phyloP scores from a whole-genome alignment of 2,797 vertebrate species.

The Gymnoscopelus braueri region DNA sequence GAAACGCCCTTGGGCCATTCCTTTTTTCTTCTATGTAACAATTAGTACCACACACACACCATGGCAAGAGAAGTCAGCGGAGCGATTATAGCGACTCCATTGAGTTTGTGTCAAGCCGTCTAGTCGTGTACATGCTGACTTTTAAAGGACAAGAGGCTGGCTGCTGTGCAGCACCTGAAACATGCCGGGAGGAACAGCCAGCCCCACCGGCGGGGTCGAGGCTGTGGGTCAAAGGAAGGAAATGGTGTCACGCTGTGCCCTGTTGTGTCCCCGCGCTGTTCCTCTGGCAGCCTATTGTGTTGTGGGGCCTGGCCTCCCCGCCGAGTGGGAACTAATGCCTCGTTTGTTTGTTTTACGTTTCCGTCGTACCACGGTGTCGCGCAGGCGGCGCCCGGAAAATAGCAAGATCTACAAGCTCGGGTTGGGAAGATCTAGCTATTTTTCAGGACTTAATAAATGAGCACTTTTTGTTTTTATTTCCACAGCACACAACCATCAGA shows the following conservation, averaged over 20 bases:
- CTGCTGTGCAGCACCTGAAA: conserved; percentile 76
- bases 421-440: not conserved
- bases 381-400: not conserved
- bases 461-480: conserved; percentile 1
- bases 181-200: conserved; percentile 38
- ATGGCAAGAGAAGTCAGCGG: conserved; percentile 20
- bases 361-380: not conserved
- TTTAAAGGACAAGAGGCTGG: conserved; percentile 48
- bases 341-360: conserved; percentile 35
- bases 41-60: not conserved
- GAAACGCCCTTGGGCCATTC: no score
- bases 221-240: conserved; percentile 79
- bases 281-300: conserved; percentile 77
- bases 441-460: no score
- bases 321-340: conserved; percentile 63
- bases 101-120: conserved; percentile 45
- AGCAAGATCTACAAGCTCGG: not conserved
- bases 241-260: conserved; percentile 78
- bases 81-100: conserved; percentile 43
- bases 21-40: no score
- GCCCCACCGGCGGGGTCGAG: conserved; percentile 42
- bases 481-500: conserved; percentile 12
- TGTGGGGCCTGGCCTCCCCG: conserved; percentile 60
- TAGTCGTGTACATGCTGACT: conserved; percentile 42
- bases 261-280: conserved; percentile 73